Conservation (phyloP, 1,140 invertebrate species). For the Rhagoletis pomonella region DNA sequence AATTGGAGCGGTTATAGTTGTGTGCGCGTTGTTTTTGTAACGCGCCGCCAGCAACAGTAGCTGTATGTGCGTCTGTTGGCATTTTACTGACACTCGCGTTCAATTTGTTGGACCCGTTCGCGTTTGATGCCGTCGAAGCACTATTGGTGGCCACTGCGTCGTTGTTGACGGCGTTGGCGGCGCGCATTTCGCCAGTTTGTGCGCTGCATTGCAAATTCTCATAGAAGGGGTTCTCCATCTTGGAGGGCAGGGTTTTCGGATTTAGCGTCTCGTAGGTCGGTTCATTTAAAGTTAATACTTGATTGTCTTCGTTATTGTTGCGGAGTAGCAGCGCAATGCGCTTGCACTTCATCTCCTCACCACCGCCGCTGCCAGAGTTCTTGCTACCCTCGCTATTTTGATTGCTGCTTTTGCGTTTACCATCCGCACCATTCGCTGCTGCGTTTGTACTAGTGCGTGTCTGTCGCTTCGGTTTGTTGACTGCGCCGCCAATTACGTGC, state of each 20-base stretch:
- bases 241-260: slow-evolving; percentile 60
- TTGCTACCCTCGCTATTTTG: slow-evolving; percentile 58
- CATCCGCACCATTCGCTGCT: slow-evolving; percentile 26
- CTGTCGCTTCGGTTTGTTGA: slow-evolving; percentile 56
- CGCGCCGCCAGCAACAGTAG: slow-evolving; percentile 19
- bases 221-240: slow-evolving; percentile 60
- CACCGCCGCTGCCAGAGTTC: slow-evolving; percentile 46
- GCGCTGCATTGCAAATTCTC: slow-evolving; percentile 65
- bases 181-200: slow-evolving; percentile 55
- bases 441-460: slow-evolving; percentile 29
- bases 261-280: slow-evolving; percentile 72
- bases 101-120: not conserved
- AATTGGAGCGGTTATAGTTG: slow-evolving; percentile 67
- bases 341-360: slow-evolving; percentile 60
- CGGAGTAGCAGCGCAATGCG: slow-evolving; percentile 66
- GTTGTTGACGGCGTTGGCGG: not conserved
- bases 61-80: not conserved
- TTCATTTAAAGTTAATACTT: slow-evolving; percentile 70
- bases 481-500: slow-evolving; percentile 67
- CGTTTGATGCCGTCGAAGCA: not conserved
- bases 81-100: slow-evolving; percentile 43
- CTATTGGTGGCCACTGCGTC: slow-evolving; percentile 6
- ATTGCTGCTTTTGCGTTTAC: slow-evolving; percentile 56
- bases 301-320: slow-evolving; percentile 70
- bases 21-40: slow-evolving; percentile 15